These are phyloP conservation scores for Picathartes gymnocephalus DNA, from an alignment of 2,113 vertebrate genomes.

Conservation along the genomic window DNA sequence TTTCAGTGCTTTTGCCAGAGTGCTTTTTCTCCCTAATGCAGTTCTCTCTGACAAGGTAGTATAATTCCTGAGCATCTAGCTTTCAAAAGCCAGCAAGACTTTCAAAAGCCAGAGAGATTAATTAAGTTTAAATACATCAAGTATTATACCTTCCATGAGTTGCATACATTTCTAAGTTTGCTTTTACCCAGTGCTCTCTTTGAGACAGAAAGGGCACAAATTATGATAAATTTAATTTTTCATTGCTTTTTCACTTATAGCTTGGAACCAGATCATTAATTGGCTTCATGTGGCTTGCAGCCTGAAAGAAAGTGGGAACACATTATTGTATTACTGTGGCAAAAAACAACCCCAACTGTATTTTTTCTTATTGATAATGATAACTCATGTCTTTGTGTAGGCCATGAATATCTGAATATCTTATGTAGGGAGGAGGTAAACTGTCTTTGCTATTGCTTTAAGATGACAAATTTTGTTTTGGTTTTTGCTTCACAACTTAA, in stretches of 20 bases:
- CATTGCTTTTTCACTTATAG: neutral
- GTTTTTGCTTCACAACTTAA: neutral
- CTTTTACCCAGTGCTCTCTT: neutral
- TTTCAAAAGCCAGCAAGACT: neutral
- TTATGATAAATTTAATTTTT: neutral
- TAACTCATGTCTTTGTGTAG: neutral
- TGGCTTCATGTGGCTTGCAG: neutral
- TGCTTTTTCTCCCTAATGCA: neutral
- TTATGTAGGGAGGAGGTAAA: neutral
- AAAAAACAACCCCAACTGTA: neutral
- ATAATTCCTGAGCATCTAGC: neutral
- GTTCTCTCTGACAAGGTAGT: neutral
- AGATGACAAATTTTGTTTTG: rapidly evolving
- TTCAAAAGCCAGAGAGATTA: neutral
- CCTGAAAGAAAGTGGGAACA: neutral
- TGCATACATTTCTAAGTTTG: neutral
- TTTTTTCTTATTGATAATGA: neutral
- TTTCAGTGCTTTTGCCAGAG: neutral
- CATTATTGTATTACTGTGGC: neutral
- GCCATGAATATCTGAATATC: neutral
- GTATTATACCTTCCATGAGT: neutral
- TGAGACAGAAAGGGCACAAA: neutral
- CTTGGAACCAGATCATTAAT: neutral
- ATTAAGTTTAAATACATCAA: neutral
- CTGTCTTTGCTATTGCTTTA: neutral